A percentile compares a stretch with the other conserved stretches of the same genome.
Conservation (phyloP, 1,140 invertebrate genomes). For the Leptinotarsa undecemlineata region DNA sequence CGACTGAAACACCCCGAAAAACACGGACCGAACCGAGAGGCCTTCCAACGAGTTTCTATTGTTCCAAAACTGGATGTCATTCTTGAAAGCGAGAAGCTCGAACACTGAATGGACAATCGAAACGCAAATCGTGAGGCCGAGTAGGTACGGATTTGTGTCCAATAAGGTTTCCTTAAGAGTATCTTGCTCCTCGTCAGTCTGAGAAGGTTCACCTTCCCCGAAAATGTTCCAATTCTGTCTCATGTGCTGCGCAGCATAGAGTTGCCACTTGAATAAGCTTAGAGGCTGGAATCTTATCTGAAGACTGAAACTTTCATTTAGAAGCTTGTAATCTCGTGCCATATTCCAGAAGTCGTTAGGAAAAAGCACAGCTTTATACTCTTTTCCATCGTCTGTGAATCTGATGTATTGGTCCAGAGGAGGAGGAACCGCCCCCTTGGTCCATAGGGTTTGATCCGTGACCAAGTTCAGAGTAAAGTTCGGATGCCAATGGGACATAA, state of each 20-base stretch:
- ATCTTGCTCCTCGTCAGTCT: slow-evolving; percentile 93
- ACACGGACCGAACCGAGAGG: slow-evolving; percentile 96
- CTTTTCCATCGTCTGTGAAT: slow-evolving; percentile 79
- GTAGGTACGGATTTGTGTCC: slow-evolving; percentile 95
- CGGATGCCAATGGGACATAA: slow-evolving; percentile 98
- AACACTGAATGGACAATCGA: slow-evolving; percentile 97
- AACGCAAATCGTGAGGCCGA: slow-evolving; percentile 89
- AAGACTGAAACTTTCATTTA: slow-evolving; percentile 83
- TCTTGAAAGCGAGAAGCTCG: slow-evolving; percentile 99
- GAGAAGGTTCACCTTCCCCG: slow-evolving; percentile 63
- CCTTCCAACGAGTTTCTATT: slow-evolving; percentile 96
- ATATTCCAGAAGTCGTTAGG: slow-evolving; percentile 99
- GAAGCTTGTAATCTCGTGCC: slow-evolving; percentile 90
- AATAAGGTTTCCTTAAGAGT: slow-evolving; percentile 94
- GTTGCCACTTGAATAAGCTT: slow-evolving; percentile 96
- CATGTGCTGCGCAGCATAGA: slow-evolving; percentile 95
- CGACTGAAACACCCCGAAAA: slow-evolving; percentile 98
- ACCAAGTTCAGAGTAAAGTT: slow-evolving; percentile 96
- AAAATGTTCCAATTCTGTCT: slow-evolving; percentile 82
- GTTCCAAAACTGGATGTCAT: slow-evolving; percentile 99
- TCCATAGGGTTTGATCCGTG: slow-evolving; percentile 94
- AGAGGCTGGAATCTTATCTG: slow-evolving; percentile 91
- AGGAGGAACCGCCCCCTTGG: slow-evolving; percentile 82
- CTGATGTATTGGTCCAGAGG: slow-evolving; percentile 93
- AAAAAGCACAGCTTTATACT: slow-evolving; percentile 94